Evolutionary conservation across 2,797 vertebrate genomes (phyloP).

Genomic region (Anas georgica): DNA sequence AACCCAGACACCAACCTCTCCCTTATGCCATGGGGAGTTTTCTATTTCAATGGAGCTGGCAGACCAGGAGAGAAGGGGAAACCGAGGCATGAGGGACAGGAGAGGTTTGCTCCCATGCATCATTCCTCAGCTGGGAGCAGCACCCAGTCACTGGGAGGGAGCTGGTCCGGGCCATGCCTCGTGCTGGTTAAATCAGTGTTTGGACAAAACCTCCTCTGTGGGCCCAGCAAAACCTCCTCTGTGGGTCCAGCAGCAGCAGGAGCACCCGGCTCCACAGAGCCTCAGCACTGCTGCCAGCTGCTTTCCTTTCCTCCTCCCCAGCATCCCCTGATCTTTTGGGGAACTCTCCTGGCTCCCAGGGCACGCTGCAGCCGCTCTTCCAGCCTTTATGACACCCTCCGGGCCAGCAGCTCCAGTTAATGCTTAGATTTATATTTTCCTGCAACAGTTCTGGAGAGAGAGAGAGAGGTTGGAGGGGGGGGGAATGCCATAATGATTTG

Average conservation of each 20-base stretch:
- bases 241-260: background rate
- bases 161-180: background rate
- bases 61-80: background rate
- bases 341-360: background rate
- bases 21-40: background rate
- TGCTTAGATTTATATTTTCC: slow-evolving; percentile 18
- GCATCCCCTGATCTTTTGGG: background rate
- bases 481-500: background rate
- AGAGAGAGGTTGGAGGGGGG: background rate
- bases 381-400: background rate
- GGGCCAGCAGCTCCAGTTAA: slow-evolving; percentile 19
- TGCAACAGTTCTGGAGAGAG: background rate
- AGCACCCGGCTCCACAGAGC: background rate
- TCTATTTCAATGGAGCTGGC: background rate
- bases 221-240: background rate
- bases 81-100: background rate
- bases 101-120: background rate
- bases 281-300: background rate
- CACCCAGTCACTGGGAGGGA: background rate
- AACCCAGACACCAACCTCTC: background rate
- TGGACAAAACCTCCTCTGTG: accelerated
- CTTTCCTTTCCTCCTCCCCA: background rate
- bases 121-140: no score
- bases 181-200: background rate
- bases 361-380: background rate